Evolutionary conservation across 2,113 vertebrate species (phyloP).

Genomic region (Nothocercus nigrocapillus): DNA sequence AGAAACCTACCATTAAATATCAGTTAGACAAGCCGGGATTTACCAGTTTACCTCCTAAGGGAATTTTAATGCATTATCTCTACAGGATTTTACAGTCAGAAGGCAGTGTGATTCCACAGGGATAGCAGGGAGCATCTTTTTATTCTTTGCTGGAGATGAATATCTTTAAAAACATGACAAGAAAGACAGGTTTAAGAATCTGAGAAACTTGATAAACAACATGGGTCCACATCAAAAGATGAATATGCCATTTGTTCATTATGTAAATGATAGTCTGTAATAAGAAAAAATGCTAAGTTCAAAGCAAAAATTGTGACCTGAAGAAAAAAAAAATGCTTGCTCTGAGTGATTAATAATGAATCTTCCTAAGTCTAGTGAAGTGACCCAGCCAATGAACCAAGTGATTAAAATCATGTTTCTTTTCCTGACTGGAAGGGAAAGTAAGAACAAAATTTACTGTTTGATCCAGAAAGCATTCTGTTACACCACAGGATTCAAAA

Average conservation of each 20-base stretch:
- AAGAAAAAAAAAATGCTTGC: not conserved
- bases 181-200: not conserved
- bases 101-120: accelerated
- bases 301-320: constrained; percentile 18
- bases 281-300: not conserved
- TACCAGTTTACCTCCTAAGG: not conserved
- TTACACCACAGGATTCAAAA: not conserved
- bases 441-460: not conserved
- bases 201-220: constrained; percentile 13
- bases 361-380: not conserved
- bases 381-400: not conserved
- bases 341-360: constrained; percentile 24
- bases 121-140: not conserved
- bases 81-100: not conserved
- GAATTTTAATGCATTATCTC: not conserved
- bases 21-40: not conserved
- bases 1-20: not conserved
- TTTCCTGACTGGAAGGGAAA: not conserved
- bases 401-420: not conserved
- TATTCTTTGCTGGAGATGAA: not conserved
- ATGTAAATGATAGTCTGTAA: not conserved
- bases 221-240: not conserved
- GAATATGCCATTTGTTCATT: not conserved
- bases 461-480: not conserved
- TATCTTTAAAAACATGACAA: not conserved